These are phyloP conservation scores for Stramonita haemastoma DNA, from an alignment of 2,888 invertebrate species.

Conservation along the genomic window DNA sequence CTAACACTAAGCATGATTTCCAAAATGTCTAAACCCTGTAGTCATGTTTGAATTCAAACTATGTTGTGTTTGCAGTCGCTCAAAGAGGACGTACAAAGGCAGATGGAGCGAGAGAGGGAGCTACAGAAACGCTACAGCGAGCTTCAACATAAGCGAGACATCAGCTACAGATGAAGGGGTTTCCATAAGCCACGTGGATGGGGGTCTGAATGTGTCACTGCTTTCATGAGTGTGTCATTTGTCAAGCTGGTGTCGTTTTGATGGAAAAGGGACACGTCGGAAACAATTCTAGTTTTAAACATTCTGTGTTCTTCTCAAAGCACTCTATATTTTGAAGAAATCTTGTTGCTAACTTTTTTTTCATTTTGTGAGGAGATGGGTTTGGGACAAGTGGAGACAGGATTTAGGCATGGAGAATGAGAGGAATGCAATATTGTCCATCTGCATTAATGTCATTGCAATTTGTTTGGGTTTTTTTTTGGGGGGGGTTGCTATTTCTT, in stretches of 20 bases:
- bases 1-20: too few relatives aligned
- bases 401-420: too few relatives aligned
- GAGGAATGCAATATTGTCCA: too few relatives aligned
- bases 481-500: not conserved
- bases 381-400: too few relatives aligned
- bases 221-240: not conserved
- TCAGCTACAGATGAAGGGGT: constrained; percentile 48
- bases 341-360: not conserved
- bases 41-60: too few relatives aligned
- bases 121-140: constrained; percentile 90
- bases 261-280: not conserved
- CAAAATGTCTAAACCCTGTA: too few relatives aligned
- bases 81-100: constrained; percentile 93
- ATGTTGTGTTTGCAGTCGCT: constrained; percentile 82
- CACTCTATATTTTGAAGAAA: not conserved
- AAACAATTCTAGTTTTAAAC: not conserved
- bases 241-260: not conserved
- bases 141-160: constrained; percentile 78
- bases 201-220: not conserved
- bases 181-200: not conserved
- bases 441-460: not conserved
- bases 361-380: not conserved
- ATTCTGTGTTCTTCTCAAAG: not conserved
- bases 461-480: too few relatives aligned
- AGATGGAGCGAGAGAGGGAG: constrained; percentile 92